Conservation (phyloP, 2,888 invertebrate species). For the Cryptus armator region DNA sequence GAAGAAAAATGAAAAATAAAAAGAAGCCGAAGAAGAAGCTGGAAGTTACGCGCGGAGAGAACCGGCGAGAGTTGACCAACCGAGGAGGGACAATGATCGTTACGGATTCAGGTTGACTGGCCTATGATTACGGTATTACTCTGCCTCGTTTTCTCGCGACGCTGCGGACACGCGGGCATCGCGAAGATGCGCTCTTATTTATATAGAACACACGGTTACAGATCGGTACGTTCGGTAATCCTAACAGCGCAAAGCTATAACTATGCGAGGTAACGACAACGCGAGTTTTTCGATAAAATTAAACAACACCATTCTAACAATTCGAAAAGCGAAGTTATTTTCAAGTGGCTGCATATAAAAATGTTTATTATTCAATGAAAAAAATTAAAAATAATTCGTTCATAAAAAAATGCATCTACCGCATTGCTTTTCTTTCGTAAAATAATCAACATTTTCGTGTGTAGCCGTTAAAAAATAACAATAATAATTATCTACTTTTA, state of each 20-base stretch:
- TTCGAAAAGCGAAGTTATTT: no score
- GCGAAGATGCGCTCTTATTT: constrained; percentile 22
- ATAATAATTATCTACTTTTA: no score
- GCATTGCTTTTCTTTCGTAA: no score
- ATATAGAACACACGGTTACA: background rate
- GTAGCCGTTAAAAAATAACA: no score
- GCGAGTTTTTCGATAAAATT: background rate
- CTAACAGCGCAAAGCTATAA: background rate
- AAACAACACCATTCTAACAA: background rate
- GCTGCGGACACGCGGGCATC: constrained; percentile 36
- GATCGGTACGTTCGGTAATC: constrained; percentile 5
- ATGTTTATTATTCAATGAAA: no score
- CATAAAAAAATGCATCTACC: no score
- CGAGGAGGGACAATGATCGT: constrained; percentile 69
- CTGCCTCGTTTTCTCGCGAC: constrained; percentile 63
- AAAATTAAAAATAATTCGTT: no score
- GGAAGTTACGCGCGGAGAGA: constrained; percentile 33
- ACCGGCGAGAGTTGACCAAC: constrained; percentile 34
- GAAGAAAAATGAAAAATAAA: constrained; percentile 2
- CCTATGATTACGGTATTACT: constrained; percentile 76
- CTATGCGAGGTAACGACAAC: background rate
- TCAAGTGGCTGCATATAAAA: no score
- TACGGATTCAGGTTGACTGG: constrained; percentile 74
- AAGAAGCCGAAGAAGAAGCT: constrained; percentile 17
- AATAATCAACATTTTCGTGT: no score